These are phyloP conservation scores for Drosophila pseudotakahashii DNA, from an alignment of 2,888 invertebrate genomes.

Conservation along the genomic window DNA sequence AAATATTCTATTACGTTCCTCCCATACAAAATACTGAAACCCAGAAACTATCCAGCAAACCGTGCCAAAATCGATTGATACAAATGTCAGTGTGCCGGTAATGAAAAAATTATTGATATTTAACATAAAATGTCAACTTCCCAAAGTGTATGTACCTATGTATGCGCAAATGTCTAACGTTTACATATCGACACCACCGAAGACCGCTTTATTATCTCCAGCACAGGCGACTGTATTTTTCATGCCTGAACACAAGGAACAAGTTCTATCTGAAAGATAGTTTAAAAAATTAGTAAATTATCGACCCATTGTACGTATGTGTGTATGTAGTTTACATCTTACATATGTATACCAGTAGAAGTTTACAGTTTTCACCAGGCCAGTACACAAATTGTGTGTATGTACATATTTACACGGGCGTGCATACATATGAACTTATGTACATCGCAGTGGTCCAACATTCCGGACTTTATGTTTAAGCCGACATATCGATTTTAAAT, in stretches of 20 bases:
- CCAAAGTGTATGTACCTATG: slow-evolving; percentile 33
- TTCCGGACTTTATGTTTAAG: slow-evolving; percentile 33
- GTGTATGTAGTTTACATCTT: slow-evolving; percentile 11
- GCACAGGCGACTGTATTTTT: background rate
- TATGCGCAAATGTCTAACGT: slow-evolving; percentile 20
- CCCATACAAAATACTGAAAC: background rate
- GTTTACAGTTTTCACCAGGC: slow-evolving; percentile 24
- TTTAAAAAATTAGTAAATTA: background rate
- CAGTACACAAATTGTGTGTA: slow-evolving; percentile 8
- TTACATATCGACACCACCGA: slow-evolving; percentile 25
- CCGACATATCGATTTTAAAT: slow-evolving; percentile 41
- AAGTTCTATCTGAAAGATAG: background rate
- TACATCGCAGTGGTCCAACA: slow-evolving; percentile 36
- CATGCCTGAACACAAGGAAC: background rate
- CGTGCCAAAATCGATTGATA: slow-evolving; percentile 17
- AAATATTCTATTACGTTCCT: slow-evolving; percentile 31
- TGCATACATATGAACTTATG: slow-evolving; percentile 33
- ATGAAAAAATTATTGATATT: slow-evolving; percentile 33
- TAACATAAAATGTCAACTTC: slow-evolving; percentile 30
- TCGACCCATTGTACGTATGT: background rate
- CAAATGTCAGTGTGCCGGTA: slow-evolving; percentile 20
- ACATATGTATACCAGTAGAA: slow-evolving; percentile 14
- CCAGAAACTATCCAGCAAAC: background rate
- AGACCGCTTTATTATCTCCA: slow-evolving; percentile 22
- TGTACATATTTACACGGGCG: slow-evolving; percentile 19